Base-by-base conservation (phyloP, 2,888 invertebrate species). In the Megastigmus dorsalis region DNA sequence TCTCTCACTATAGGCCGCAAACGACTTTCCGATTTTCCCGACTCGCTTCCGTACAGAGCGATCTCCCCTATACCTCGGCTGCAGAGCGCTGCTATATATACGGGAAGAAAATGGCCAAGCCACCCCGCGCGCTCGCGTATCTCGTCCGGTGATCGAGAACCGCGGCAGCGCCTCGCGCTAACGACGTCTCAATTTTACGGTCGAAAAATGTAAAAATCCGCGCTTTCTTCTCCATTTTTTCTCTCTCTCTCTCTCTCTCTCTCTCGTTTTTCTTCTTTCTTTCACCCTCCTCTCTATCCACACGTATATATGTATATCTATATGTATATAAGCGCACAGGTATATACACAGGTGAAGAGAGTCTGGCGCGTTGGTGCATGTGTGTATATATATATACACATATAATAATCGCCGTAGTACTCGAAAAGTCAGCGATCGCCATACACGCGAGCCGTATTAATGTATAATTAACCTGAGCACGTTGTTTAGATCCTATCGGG, bases 381-480 rank as follows among this genome's bases (percentile, higher is more conserved):
- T n/a, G n/a, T n/a, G n/a, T n/a, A n/a, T n/a, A n/a, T n/a, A n/a
- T n/a, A n/a, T n/a, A n/a, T n/a, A n/a, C n/a, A n/a, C n/a, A n/a
- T n/a, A n/a, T n/a, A n/a, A n/a, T n/a, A n/a, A n/a, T n/a, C n/a
- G n/a, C n/a, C n/a, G n/a, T n/a, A n/a, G n/a, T n/a, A n/a, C n/a
- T n/a, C n/a, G n/a, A n/a, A n/a, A n/a, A n/a, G n/a, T n/a, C n/a
- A 28, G 60, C 15, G 26, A n/a, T 18, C 38, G 62, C n/a, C 5
- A 1, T 41, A 54, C 70, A 70, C 72, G 75, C 71, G 72, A 69
- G 74, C 77, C 71, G 82, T 82, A 86, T 86, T 85, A 86, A 86
- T 86, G 83, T 86, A 85, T 86, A 86, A 86, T 86, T 86, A 86
- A 85, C 84, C 81, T n/a, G 80, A 82, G 79, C 81, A 79, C 83